Evolutionary conservation across 2,888 invertebrate genomes (phyloP), one percentile per base, ranked within the genome.

Genomic region (Macrosoma leucophasiata): DNA sequence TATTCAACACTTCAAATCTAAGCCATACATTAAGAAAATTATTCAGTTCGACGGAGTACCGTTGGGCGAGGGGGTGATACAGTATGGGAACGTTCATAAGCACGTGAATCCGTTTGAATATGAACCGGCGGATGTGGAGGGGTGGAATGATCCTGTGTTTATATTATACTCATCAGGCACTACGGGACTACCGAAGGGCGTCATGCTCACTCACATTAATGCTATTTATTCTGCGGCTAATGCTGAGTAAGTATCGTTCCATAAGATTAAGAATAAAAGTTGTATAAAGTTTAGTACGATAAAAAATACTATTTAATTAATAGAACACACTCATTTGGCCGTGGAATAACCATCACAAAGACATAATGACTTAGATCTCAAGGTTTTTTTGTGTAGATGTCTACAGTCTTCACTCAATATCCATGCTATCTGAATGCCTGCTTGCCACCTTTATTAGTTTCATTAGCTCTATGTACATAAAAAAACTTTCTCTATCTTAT

Each of bases 111-210:
- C 46, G 13, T 37, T 37, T 2, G 49, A 46, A 7, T 56, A 45
- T 31, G 42, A 43, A 29, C 34, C 41, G 6, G 44, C 29, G 4
- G 48, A 48, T 12, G 53, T 57, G 1, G 13, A 54, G 15, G 58
- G 58, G 1, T 45, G 45, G 13, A 28, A 32, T 0, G 58, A 57
- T 24, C 34, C 38, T 4, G 39, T 45, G 9, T 66, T 85, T 39
- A 66, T 88, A 23, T 77, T 88, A 4, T 88, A 87, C 55, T 88
- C 88, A 1, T 88, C 88, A 32, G 86, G 94, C 1, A 94, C 94
- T 0, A 94, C 93, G 0, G 93, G 94, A 1, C 72, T 91, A 26
- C 92, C 93, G 0, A 93, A 93, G 69, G 92, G 92, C 11, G 92
- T 93, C 1, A 87, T 88, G 86, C 64, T 93, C 13, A 87, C 90